Percentiles rank a stretch among this genome's conserved stretches.
These are phyloP conservation scores for Ctena decussata DNA, from an alignment of 2,888 invertebrate genomes.

Conservation along the genomic window DNA sequence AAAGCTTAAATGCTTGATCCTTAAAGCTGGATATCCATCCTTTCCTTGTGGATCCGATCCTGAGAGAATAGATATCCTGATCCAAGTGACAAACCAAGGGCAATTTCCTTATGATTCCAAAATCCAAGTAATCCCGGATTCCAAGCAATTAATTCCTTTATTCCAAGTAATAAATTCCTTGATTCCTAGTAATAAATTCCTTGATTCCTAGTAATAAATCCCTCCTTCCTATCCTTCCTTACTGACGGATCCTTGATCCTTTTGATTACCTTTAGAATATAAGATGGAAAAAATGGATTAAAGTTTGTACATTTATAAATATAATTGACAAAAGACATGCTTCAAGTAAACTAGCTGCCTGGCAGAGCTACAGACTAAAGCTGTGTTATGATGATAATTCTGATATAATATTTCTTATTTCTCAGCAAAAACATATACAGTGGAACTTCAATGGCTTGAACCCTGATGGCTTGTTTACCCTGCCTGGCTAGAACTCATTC, in stretches of 20 bases:
- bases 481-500: too few relatives aligned
- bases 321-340: neutral
- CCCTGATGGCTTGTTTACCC: too few relatives aligned
- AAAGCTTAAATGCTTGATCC: too few relatives aligned
- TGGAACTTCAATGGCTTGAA: too few relatives aligned
- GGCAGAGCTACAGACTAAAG: too few relatives aligned
- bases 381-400: too few relatives aligned
- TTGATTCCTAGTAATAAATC: neutral
- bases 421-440: too few relatives aligned
- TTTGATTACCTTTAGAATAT: constrained; percentile 24
- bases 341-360: too few relatives aligned
- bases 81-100: neutral
- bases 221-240: constrained; percentile 14
- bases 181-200: neutral
- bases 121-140: neutral
- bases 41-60: neutral
- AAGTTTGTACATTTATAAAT: neutral
- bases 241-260: neutral
- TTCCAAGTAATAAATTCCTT: neutral
- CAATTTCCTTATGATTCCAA: neutral
- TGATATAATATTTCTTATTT: too few relatives aligned
- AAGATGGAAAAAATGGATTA: neutral
- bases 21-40: neutral
- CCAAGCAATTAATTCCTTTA: neutral
- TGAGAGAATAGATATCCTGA: neutral